phyloP scores from a whole-genome alignment of 2,113 vertebrate genomes.

The Chaetorhynchus papuensis region DNA sequence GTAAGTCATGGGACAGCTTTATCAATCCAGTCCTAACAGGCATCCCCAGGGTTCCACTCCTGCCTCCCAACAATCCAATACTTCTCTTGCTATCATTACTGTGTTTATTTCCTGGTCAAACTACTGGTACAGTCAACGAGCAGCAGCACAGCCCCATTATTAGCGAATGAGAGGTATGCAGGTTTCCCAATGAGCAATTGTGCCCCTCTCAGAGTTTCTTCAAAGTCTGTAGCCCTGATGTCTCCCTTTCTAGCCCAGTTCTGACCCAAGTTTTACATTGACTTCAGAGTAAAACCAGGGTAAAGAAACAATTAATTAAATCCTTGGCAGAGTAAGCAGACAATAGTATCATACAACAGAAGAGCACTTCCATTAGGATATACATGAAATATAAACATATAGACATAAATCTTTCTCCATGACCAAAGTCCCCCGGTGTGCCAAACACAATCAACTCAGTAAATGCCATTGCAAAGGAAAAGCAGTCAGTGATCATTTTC shows the following conservation, averaged over 20 bases:
- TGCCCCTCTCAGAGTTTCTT: neutral
- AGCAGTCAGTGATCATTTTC: neutral
- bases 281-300: neutral
- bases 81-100: neutral
- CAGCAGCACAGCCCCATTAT: neutral
- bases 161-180: rapidly evolving
- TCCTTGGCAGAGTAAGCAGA: neutral
- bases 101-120: neutral
- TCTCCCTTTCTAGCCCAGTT: neutral
- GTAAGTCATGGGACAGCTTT: neutral
- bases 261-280: neutral
- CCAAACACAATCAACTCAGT: neutral
- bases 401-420: neutral
- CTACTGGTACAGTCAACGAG: neutral
- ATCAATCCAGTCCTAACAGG: neutral
- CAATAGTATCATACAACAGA: neutral
- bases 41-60: neutral
- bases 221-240: neutral
- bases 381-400: neutral
- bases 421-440: neutral
- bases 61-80: neutral
- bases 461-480: neutral
- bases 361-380: neutral
- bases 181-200: neutral
- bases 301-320: neutral